Base-by-base conservation (phyloP, 2,113 vertebrate genomes). In the Eubucco bourcierii region DNA sequence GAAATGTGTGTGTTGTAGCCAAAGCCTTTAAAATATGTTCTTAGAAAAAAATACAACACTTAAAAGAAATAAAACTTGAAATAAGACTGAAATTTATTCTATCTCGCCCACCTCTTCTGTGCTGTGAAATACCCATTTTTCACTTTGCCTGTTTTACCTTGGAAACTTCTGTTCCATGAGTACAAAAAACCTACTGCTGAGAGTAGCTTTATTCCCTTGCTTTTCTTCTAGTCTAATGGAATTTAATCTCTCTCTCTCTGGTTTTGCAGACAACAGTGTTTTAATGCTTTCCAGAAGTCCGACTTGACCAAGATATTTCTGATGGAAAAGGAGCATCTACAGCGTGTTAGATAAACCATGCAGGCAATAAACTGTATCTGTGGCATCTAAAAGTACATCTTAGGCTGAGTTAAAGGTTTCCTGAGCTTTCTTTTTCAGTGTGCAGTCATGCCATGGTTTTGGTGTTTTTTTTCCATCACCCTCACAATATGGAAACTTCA, bases 61-160 rank as follows among this genome's bases (percentile, higher is more conserved):
- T 61, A 61, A 79, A 75, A 92, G 7, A 85, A 93, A 82, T 85
- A 94, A 92, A 95, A 33, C 23, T 80, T 83, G 68, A 81, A 87
- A 73, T 79, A 80, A 24, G 27, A 85, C 11, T 77, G 47, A 77
- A 28, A 65, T 58, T 6, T 53, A 20, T 93, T 90, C 14, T 2
- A 23, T 68, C 21, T 84, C 55, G 63, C 7, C 7, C 12, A 29
- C 17, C 24, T 76, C 31, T 74, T 92, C 65, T 83, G 25, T 75
- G 31, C 15, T 77, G 34, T 1, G 8, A 76, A 39, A 23, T 8
- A 31, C 13, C 3, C 4, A 17, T 31, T 86, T 89, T 87, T 83
- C 44, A 71, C 24, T 84, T 87, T 77, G 10, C 20, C 13, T 58
- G 4, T 53, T 93, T 87, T 72, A 64, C n/a, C 28, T 58, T 56